Evolutionary conservation across 2,113 vertebrate genomes (phyloP), one percentile per base, ranked within the genome.

Genomic region (Pelecanoides urinatrix): DNA sequence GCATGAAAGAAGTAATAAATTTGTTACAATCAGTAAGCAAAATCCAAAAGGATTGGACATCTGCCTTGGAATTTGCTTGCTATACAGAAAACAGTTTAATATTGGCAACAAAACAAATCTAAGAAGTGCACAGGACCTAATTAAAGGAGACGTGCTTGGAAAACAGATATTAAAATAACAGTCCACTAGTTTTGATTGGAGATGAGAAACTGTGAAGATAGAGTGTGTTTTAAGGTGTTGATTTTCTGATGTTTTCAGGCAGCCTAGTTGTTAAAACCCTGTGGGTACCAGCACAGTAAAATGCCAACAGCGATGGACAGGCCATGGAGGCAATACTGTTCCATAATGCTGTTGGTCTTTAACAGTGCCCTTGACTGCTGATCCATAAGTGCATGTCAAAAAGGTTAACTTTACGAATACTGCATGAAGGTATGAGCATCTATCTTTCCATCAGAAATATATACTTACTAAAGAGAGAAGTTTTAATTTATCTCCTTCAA

Each of bases 31-130:
- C 94, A 95, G 73, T 79, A 94, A 97, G 85, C 83, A 84, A 95
- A 92, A 94, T 96, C 96, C 96, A 92, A 89, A 95, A 95, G 52
- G 74, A 90, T 88, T 97, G 96, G 82, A 95, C 91, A 92, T 96
- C 85, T 96, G 91, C 94, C 94, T 96, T 94, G 80, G 94, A 97
- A 96, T 89, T 82, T 93, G 92, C 80, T 96, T 52, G 3, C 94
- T 90, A 92, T 78, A 95, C 38, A 91, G 90, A 92, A 94, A 96
- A 91, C 62, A 80, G 77, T 93, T 95, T 96, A 95, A 81, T 95
- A 84, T 78, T 96, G 95, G 95, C 89, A 95, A 95, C 6, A 40
- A 94, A 96, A 86, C 90, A 95, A 95, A 94, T 95, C 80, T 82
- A 92, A 92, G 88, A 85, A 92, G 50, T 67, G 50, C 77, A 44